Evolutionary conservation across 2,113 vertebrate species (phyloP).

Genomic region (human): GRCh38 chrX:108850001-108850500

Average conservation of each 20-base stretch:
- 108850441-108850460: neutral
- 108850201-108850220: slow-evolving; percentile 1
- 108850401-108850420: neutral
- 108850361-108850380: neutral
- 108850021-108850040: neutral
- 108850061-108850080: neutral
- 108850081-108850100: neutral
- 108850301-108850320: neutral
- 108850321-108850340: neutral
- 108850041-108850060: neutral
- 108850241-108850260: neutral
- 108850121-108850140: neutral
- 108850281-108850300: neutral
- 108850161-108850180: neutral
- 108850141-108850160: slow-evolving; percentile 12
- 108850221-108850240: neutral
- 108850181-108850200: neutral
- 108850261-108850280: neutral
- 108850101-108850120: neutral
- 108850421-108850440: slow-evolving; percentile 13
- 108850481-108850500: neutral
- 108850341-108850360: neutral
- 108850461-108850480: neutral
- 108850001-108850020: neutral
- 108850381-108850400: neutral